Conservation (phyloP, 2,797 vertebrate species). For the Platyrinchus mystaceus region DNA sequence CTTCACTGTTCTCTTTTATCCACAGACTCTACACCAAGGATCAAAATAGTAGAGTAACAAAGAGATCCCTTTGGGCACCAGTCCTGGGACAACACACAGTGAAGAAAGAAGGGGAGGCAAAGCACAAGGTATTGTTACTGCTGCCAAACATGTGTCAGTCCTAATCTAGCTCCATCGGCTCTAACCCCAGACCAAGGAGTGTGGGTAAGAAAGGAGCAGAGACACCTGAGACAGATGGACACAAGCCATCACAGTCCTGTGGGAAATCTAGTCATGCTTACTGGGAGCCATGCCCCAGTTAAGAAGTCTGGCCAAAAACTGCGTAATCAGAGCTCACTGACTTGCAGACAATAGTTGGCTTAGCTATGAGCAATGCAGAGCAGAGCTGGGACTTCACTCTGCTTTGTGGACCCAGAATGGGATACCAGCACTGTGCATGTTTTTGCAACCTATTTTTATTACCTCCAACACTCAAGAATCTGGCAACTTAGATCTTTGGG, state of each 20-base stretch:
- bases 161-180: background rate
- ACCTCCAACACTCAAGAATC: background rate
- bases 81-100: background rate
- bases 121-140: background rate
- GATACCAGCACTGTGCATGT: background rate
- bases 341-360: background rate
- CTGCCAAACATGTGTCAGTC: background rate
- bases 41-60: background rate
- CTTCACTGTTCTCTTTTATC: background rate
- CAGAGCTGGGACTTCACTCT: rapidly evolving
- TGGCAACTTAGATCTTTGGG: background rate
- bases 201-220: background rate
- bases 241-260: background rate
- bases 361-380: background rate
- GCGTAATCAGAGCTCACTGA: background rate
- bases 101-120: background rate
- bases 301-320: background rate
- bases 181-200: background rate
- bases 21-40: background rate
- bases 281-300: background rate
- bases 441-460: background rate
- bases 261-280: background rate
- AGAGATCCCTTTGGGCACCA: background rate
- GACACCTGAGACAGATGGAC: background rate
- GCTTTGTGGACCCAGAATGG: background rate